A percentile compares a stretch with the other conserved stretches of the same genome.
Conservation (phyloP, 2,113 vertebrate species). For the Chionomys nivalis region DNA sequence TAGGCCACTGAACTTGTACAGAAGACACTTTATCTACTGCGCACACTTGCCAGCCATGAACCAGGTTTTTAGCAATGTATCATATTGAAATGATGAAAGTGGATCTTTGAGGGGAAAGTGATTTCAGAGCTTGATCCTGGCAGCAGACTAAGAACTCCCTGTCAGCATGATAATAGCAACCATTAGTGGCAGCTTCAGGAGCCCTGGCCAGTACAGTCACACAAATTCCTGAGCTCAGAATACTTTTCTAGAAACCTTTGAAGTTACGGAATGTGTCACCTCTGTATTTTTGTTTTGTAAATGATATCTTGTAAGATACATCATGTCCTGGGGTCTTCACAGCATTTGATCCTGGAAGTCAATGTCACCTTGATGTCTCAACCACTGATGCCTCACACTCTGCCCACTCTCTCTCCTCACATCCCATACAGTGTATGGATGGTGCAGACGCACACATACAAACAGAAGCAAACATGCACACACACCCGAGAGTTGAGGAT, state of each 20-base stretch:
- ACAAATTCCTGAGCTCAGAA: neutral
- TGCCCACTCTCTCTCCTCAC: neutral
- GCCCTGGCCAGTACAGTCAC: fast-evolving
- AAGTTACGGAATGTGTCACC: neutral
- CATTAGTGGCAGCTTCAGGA: neutral
- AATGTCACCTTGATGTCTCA: neutral
- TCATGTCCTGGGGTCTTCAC: fast-evolving
- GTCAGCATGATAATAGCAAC: no score
- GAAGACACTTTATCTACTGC: neutral
- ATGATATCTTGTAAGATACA: neutral
- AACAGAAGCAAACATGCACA: fast-evolving
- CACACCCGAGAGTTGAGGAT: neutral
- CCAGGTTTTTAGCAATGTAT: neutral
- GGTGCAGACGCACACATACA: no score
- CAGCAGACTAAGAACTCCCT: neutral
- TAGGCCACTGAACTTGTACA: no score
- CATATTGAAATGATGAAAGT: neutral
- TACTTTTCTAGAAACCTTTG: neutral
- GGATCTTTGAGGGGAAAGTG: neutral
- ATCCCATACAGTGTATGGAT: neutral
- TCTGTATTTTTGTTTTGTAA: neutral
- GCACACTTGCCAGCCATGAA: no score
- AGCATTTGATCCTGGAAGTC: neutral
- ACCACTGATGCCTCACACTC: neutral
- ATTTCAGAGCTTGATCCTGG: neutral